phyloP scores from a whole-genome alignment of 2,888 invertebrate species.

The Chymomyza amoena region DNA sequence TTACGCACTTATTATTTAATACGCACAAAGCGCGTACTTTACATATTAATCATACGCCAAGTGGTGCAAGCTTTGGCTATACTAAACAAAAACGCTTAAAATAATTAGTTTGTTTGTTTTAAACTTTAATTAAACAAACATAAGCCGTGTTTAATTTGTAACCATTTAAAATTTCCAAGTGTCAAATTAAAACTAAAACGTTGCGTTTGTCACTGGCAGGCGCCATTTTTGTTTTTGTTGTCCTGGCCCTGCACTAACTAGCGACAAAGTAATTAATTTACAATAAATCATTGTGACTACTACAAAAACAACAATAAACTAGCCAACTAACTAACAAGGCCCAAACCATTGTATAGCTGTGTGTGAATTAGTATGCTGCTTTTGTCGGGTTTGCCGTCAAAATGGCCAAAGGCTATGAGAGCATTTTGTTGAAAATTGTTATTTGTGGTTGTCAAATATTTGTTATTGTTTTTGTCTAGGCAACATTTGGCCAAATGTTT shows the following conservation, averaged over 20 bases:
- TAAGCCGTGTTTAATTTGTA: conserved; percentile 14
- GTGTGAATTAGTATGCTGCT: neutral
- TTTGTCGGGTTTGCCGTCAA: neutral
- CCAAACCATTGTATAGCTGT: neutral
- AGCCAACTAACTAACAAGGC: neutral
- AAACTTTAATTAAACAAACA: conserved; percentile 61
- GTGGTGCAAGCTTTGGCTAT: conserved; percentile 27
- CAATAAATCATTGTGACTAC: conserved; percentile 42
- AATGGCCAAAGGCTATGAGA: conserved; percentile 4
- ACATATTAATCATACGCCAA: conserved; percentile 65
- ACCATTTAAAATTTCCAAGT: neutral
- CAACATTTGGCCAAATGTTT: conserved; percentile 39
- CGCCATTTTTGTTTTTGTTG: conserved; percentile 8
- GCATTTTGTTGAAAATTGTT: conserved; percentile 24
- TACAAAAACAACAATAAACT: conserved; percentile 18
- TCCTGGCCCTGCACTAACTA: neutral
- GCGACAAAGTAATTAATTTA: conserved; percentile 63
- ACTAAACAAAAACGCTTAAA: conserved; percentile 30
- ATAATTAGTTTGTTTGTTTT: conserved; percentile 63
- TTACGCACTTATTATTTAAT: neutral
- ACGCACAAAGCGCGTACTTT: neutral
- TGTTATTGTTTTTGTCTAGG: conserved; percentile 30
- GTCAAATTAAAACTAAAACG: neutral
- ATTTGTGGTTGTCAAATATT: conserved; percentile 44
- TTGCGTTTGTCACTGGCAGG: conserved; percentile 41